A percentile compares a stretch with the other conserved stretches of the same genome.
phyloP scores from a whole-genome alignment of 1,140 invertebrate genomes.

The Aphaenogaster rudis region DNA sequence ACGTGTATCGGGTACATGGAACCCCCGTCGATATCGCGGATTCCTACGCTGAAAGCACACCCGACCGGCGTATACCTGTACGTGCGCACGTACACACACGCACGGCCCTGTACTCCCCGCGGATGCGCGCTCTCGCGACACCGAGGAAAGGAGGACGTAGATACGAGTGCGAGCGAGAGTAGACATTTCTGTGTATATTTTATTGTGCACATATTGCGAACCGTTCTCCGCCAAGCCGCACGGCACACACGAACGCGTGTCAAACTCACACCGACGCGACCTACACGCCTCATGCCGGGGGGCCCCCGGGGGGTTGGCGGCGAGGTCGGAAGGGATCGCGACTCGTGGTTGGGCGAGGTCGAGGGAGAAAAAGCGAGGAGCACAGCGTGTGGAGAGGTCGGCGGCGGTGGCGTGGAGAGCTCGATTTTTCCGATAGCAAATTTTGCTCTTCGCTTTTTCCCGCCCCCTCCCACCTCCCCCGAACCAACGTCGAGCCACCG shows the following conservation, averaged over 20 bases:
- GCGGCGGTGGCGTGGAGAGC: slow-evolving; percentile 75
- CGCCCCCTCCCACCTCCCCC: slow-evolving; percentile 31
- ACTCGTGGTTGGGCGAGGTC: slow-evolving; percentile 64
- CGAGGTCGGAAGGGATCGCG: slow-evolving; percentile 33
- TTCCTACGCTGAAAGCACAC: slow-evolving; percentile 67
- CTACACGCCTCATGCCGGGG: slow-evolving; percentile 22
- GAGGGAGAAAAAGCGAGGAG: slow-evolving; percentile 56
- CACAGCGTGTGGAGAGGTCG: slow-evolving; percentile 70
- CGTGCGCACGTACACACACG: background rate
- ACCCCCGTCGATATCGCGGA: slow-evolving; percentile 70
- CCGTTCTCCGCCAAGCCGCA: slow-evolving; percentile 75
- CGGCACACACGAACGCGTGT: slow-evolving; percentile 61
- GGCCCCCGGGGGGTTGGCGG: slow-evolving; percentile 11
- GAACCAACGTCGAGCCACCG: slow-evolving; percentile 39
- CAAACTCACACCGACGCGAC: slow-evolving; percentile 67
- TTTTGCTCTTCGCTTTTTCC: slow-evolving; percentile 80
- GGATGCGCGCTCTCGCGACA: slow-evolving; percentile 47
- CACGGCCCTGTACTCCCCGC: background rate
- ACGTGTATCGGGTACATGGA: slow-evolving; percentile 70
- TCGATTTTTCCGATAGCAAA: slow-evolving; percentile 86
- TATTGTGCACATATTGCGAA: slow-evolving; percentile 78
- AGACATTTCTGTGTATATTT: slow-evolving; percentile 78
- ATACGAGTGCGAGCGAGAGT: slow-evolving; percentile 46
- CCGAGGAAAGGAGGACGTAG: slow-evolving; percentile 69
- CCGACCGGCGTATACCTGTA: background rate